Conservation (phyloP, 1,140 invertebrate genomes). For the Drosophila kikkawai region DNA sequence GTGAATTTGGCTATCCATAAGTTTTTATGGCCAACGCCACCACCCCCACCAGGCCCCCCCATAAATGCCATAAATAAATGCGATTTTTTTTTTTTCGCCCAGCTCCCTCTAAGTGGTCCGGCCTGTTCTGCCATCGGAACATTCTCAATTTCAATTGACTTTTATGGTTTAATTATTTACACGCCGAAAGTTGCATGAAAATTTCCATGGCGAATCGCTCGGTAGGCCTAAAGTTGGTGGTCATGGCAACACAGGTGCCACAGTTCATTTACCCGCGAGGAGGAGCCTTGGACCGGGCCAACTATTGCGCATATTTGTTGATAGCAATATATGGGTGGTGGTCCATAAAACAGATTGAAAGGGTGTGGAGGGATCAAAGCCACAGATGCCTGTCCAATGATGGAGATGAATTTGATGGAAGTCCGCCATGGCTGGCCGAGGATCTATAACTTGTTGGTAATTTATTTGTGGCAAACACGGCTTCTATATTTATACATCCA, state of each 20-base stretch:
- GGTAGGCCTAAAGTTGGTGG: slow-evolving; percentile 55
- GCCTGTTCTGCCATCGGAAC: slow-evolving; percentile 6
- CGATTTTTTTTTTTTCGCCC: slow-evolving; percentile 14
- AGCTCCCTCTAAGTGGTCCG: slow-evolving; percentile 10
- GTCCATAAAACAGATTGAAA: slow-evolving; percentile 26
- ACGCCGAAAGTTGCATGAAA: slow-evolving; percentile 66
- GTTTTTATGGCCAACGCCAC: slow-evolving; percentile 48
- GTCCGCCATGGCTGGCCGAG: not conserved
- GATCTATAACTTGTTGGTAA: slow-evolving; percentile 1
- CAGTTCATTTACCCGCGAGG: slow-evolving; percentile 70
- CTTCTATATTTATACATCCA: not conserved
- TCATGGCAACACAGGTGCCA: slow-evolving; percentile 48
- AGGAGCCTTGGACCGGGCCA: slow-evolving; percentile 47
- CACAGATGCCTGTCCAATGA: not conserved
- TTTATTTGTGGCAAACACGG: slow-evolving; percentile 23
- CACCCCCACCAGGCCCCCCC: not conserved
- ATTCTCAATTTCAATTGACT: slow-evolving; percentile 50
- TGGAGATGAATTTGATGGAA: slow-evolving; percentile 14
- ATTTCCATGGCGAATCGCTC: slow-evolving; percentile 60
- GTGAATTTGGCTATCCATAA: slow-evolving; percentile 67
- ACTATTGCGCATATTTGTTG: slow-evolving; percentile 52
- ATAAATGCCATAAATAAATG: slow-evolving; percentile 52
- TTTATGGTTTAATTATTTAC: slow-evolving; percentile 76
- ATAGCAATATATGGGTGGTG: slow-evolving; percentile 23
- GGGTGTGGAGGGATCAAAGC: slow-evolving; percentile 31